Conservation (phyloP, 1,140 invertebrate species). For the Drosophila santomea region DNA sequence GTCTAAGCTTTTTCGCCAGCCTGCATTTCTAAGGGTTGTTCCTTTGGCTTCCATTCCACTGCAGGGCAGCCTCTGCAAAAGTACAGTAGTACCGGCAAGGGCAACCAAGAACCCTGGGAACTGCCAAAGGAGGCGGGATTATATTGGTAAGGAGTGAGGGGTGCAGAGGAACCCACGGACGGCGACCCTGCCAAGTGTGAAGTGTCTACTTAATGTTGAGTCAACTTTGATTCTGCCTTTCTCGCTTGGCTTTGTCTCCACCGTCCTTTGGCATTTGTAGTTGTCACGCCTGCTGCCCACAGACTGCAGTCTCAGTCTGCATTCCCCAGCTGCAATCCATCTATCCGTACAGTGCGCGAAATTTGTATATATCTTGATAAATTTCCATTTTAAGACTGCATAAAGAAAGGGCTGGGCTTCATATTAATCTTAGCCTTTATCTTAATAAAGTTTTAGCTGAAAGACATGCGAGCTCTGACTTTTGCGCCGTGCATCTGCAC, state of each 20-base stretch:
- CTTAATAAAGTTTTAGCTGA: too few relatives aligned
- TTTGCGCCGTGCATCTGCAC: slow-evolving; percentile 18
- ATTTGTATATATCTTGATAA: not conserved
- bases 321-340: slow-evolving; percentile 9
- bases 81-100: slow-evolving; percentile 62
- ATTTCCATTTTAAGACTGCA: not conserved
- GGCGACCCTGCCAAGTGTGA: slow-evolving; percentile 41
- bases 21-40: slow-evolving; percentile 66
- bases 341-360: slow-evolving; percentile 3
- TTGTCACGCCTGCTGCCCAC: slow-evolving; percentile 60
- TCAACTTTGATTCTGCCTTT: slow-evolving; percentile 55
- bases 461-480: not conserved
- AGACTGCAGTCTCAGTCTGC: slow-evolving; percentile 24
- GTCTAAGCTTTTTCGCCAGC: slow-evolving; percentile 27
- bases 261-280: slow-evolving; percentile 21
- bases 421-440: not conserved
- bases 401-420: not conserved
- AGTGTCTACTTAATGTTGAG: slow-evolving; percentile 68
- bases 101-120: slow-evolving; percentile 44
- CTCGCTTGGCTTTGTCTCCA: slow-evolving; percentile 11
- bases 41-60: slow-evolving; percentile 29
- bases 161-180: slow-evolving; percentile 2
- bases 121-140: slow-evolving; percentile 3
- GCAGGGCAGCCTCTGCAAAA: slow-evolving; percentile 44
- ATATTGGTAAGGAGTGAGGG: not conserved